Percentiles rank a stretch among this genome's conserved stretches.
Conservation (phyloP, 2,113 vertebrate species). For the Eulemur rufifrons region DNA sequence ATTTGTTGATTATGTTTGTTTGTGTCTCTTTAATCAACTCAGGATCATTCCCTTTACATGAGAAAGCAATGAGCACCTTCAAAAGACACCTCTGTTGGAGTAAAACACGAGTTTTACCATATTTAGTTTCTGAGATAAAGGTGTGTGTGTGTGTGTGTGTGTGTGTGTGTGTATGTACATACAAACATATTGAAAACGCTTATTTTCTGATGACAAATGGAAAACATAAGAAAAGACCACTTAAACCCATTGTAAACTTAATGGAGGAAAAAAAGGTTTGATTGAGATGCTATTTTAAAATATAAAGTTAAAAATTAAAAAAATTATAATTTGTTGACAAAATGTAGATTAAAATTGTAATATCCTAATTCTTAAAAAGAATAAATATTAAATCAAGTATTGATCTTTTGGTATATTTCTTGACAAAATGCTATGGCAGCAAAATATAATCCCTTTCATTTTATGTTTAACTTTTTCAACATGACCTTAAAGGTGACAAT, state of each 20-base stretch:
- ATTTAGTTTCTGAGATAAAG: neutral
- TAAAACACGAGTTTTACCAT: neutral
- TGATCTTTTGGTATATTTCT: neutral
- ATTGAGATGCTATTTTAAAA: neutral
- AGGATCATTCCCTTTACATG: neutral
- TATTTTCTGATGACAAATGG: neutral
- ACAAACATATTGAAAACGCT: neutral
- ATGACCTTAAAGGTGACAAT: neutral
- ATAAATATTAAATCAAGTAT: neutral
- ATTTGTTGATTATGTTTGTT: neutral
- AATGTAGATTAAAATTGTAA: neutral
- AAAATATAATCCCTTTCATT: neutral
- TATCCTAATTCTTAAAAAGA: neutral
- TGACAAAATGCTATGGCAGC: neutral
- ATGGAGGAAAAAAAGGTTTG: neutral
- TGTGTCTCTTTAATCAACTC: neutral
- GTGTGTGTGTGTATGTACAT: neutral
- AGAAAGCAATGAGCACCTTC: neutral
- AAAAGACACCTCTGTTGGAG: neutral
- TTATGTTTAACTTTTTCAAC: neutral
- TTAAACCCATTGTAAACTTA: neutral
- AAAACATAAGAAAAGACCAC: neutral
- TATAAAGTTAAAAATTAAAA: neutral
- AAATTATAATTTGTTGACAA: neutral
- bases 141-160: neutral